Evolutionary conservation across 2,888 invertebrate genomes (phyloP).

Genomic region (Drosophila antonietae): DNA sequence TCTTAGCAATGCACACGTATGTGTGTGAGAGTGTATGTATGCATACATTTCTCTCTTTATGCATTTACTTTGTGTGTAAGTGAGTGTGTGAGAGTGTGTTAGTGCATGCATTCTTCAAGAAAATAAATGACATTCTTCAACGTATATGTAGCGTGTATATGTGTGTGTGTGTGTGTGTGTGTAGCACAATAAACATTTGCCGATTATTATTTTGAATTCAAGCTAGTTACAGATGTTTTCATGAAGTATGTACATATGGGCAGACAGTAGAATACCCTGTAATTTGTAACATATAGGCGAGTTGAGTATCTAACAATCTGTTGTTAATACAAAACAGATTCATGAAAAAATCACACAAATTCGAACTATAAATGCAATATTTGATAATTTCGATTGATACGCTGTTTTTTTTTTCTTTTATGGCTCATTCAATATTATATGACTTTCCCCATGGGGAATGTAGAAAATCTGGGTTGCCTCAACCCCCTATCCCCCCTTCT

Average conservation of each 20-base stretch:
- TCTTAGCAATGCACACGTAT: not conserved
- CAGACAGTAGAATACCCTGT: conserved; percentile 1
- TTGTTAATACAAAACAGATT: not conserved
- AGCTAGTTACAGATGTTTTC: conserved; percentile 1
- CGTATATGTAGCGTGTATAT: too few species aligned
- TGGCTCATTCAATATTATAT: not conserved
- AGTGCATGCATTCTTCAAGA: too few species aligned
- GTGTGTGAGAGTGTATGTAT: not conserved
- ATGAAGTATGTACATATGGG: not conserved
- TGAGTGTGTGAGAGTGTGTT: too few species aligned
- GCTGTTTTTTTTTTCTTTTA: not conserved
- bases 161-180: not conserved
- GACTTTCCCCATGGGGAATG: not conserved
- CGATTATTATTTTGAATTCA: not conserved
- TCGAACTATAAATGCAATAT: not conserved
- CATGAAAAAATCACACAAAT: not conserved
- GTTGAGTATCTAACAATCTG: not conserved
- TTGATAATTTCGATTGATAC: not conserved
- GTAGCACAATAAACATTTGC: not conserved
- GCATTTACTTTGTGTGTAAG: too few species aligned
- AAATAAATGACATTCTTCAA: too few species aligned
- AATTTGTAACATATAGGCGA: not conserved
- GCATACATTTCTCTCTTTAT: too few species aligned
- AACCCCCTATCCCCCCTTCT: not conserved
- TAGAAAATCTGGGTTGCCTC: not conserved